Evolutionary conservation across 2,113 vertebrate genomes (phyloP).

Genomic region (Oxyura jamaicensis): DNA sequence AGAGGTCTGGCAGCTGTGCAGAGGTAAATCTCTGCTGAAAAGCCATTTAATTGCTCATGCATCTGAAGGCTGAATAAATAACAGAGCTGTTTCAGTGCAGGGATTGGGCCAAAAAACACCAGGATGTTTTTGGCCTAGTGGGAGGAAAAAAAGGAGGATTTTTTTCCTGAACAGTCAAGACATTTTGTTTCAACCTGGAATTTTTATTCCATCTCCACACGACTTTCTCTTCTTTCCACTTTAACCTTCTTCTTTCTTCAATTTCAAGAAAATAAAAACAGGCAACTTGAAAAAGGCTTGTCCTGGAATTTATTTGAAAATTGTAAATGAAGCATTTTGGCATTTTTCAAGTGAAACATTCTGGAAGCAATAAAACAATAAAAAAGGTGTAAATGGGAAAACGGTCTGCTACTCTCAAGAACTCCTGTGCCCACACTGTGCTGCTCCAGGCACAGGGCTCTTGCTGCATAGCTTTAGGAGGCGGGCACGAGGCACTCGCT

Average conservation of each 20-base stretch:
- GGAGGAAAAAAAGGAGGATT: rapidly evolving
- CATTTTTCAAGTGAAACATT: not conserved
- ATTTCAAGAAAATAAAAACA: not conserved
- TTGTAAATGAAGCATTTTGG: not conserved
- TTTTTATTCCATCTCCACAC: not conserved
- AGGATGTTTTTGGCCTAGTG: not conserved
- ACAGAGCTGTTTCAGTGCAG: not conserved
- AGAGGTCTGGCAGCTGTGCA: not conserved
- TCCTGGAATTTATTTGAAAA: not conserved
- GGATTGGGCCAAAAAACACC: not conserved
- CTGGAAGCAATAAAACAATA: not conserved
- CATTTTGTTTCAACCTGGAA: not conserved
- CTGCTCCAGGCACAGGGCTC: not conserved
- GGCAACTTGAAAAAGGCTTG: not conserved
- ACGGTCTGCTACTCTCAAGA: not conserved
- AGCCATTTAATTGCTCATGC: not conserved
- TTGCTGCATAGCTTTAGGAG: not conserved
- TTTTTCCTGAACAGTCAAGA: not conserved
- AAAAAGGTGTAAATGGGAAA: not conserved
- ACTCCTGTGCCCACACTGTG: not conserved
- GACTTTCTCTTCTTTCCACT: not conserved
- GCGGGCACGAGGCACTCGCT: rapidly evolving
- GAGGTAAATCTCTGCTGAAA: not conserved
- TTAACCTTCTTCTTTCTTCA: not conserved
- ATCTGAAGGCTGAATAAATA: not conserved